These are phyloP conservation scores for Periparus ater DNA, from an alignment of 2,797 vertebrate genomes.

Conservation along the genomic window DNA sequence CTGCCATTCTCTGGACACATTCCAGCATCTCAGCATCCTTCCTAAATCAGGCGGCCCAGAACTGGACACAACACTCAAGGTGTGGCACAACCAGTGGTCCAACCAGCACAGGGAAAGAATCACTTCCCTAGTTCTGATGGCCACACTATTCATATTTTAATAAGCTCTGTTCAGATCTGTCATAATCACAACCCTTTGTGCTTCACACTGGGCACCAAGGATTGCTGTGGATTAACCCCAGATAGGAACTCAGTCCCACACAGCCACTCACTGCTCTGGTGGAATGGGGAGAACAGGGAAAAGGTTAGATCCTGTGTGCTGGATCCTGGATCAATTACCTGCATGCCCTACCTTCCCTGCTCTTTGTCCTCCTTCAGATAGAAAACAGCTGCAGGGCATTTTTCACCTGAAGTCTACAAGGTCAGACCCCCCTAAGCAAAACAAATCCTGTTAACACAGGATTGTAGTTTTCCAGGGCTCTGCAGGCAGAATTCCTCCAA, in stretches of 20 bases:
- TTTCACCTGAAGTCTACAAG: not conserved
- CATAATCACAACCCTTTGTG: not conserved
- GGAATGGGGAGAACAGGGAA: fast-evolving
- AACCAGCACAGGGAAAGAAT: not conserved
- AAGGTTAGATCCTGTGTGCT: not conserved
- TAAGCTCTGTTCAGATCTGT: not conserved
- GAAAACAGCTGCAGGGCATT: not conserved
- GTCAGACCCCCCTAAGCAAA: not conserved
- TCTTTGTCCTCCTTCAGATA: not conserved
- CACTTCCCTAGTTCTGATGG: not conserved
- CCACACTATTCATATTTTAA: not conserved
- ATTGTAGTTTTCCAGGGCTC: not conserved
- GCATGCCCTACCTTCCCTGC: not conserved
- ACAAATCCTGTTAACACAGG: not conserved
- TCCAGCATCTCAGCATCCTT: not conserved
- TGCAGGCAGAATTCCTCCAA: not conserved
- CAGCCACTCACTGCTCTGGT: not conserved
- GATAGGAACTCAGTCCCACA: not conserved
- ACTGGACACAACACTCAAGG: not conserved
- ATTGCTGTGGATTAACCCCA: not conserved
- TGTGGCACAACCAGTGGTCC: not conserved
- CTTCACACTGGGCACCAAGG: not conserved
- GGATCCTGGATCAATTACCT: no score
- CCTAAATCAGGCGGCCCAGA: not conserved
- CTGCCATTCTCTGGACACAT: not conserved